Percentiles rank a stretch among this genome's conserved stretches.
Evolutionary conservation across 2,888 invertebrate species (phyloP).

Genomic region (Reticulitermes lucifugus): DNA sequence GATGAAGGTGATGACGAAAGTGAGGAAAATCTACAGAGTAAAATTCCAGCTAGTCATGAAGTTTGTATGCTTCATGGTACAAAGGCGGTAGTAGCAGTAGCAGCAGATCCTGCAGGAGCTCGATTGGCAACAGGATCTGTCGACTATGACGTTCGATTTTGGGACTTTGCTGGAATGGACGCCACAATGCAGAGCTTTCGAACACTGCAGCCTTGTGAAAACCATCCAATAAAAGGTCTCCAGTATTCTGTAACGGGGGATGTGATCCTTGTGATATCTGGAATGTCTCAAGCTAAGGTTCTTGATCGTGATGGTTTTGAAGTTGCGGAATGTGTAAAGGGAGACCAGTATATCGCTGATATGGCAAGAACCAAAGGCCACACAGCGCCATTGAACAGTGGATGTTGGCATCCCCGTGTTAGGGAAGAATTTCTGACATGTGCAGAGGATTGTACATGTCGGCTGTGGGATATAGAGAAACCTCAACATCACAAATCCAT

Average conservation of each 20-base stretch:
- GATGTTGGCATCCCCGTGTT: slow-evolving; percentile 93
- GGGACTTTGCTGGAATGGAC: slow-evolving; percentile 99
- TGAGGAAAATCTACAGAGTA: slow-evolving; percentile 59
- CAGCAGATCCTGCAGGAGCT: slow-evolving; percentile 95
- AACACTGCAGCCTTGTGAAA: slow-evolving; percentile 94
- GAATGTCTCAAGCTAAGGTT: slow-evolving; percentile 93
- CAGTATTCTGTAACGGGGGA: slow-evolving; percentile 97
- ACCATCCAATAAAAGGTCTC: slow-evolving; percentile 88
- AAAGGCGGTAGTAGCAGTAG: slow-evolving; percentile 90
- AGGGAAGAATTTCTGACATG: slow-evolving; percentile 95
- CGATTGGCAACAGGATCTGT: slow-evolving; percentile 90
- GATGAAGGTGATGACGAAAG: slow-evolving; percentile 58
- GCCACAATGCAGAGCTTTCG: slow-evolving; percentile 90
- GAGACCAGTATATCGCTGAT: slow-evolving; percentile 95
- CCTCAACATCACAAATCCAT: slow-evolving; percentile 83
- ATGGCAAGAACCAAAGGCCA: slow-evolving; percentile 96
- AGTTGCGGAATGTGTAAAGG: slow-evolving; percentile 92
- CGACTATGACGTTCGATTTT: slow-evolving; percentile 96
- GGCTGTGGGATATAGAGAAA: slow-evolving; percentile 89
- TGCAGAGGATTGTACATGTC: slow-evolving; percentile 91
- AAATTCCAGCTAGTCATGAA: slow-evolving; percentile 81
- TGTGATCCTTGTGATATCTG: slow-evolving; percentile 90
- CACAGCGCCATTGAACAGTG: slow-evolving; percentile 88
- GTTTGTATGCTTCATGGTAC: slow-evolving; percentile 89
- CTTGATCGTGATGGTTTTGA: slow-evolving; percentile 95